Conservation (phyloP, 2,113 vertebrate species). For the Lethenteron reissneri region DNA sequence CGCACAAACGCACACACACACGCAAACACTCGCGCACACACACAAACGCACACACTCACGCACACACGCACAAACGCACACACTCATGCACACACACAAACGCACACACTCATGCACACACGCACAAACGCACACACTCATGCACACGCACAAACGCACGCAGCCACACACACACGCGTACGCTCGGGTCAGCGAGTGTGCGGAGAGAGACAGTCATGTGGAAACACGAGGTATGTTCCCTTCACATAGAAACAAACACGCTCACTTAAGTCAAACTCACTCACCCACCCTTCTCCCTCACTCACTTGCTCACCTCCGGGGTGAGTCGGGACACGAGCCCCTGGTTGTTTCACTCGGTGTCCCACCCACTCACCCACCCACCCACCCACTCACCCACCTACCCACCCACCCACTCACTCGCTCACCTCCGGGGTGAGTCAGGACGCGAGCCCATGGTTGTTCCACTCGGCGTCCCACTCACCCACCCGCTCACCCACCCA, state of each 20-base stretch:
- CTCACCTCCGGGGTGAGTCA: slow-evolving; percentile 9
- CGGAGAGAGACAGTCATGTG: no score
- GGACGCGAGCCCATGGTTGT: no score
- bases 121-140: not conserved
- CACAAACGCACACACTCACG: not conserved
- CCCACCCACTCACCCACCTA: no score
- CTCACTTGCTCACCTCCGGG: slow-evolving; percentile 8
- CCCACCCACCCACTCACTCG: no score
- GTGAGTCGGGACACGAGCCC: slow-evolving; percentile 36
- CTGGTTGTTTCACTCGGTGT: slow-evolving; percentile 45
- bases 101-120: not conserved
- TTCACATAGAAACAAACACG: not conserved
- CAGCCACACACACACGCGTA: not conserved
- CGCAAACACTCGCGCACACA: not conserved
- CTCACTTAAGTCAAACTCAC: not conserved
- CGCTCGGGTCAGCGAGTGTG: not conserved
- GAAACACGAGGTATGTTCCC: not conserved
- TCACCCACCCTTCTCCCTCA: no score
- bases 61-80: not conserved
- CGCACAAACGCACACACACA: not conserved
- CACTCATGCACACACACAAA: not conserved
- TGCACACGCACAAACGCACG: not conserved
- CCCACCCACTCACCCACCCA: slow-evolving; percentile 20
- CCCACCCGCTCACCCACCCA: no score
- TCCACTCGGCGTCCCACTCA: no score